Percentiles rank a stretch among this genome's conserved stretches.
phyloP scores from a whole-genome alignment of 2,888 invertebrate species.

The Diogma glabrata region DNA sequence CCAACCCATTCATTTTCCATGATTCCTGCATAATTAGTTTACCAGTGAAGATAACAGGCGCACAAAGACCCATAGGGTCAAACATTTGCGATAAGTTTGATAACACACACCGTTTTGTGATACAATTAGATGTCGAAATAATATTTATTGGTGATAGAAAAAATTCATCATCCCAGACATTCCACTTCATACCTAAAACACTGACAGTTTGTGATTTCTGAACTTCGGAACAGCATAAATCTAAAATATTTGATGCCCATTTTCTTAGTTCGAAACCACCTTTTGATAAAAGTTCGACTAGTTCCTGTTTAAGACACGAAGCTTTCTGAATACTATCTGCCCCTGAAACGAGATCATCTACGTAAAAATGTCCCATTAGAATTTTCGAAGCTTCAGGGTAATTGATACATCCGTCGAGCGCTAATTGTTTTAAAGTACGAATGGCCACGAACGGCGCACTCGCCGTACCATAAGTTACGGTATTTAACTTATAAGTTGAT shows the following conservation, averaged over 20 bases:
- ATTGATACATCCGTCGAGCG: conserved; percentile 13
- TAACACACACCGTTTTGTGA: background rate
- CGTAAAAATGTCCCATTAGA: conserved; percentile 13
- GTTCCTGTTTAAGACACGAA: background rate
- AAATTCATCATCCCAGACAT: background rate
- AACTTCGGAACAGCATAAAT: background rate
- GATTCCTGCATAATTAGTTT: background rate
- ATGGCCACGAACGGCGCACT: conserved; percentile 13
- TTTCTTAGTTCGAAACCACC: background rate
- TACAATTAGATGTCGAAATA: background rate
- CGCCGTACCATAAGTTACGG: no score
- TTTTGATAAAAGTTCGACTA: background rate
- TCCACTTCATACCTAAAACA: background rate
- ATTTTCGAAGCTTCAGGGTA: conserved; percentile 16
- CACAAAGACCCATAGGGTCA: no score
- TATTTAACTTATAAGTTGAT: no score
- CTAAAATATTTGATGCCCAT: background rate
- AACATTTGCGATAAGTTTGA: background rate
- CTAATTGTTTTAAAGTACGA: conserved; percentile 15
- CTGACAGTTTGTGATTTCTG: background rate
- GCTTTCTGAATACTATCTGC: conserved; percentile 1
- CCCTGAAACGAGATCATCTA: conserved; percentile 15
- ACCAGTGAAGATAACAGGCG: background rate
- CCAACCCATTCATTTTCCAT: background rate
- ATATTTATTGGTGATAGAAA: background rate